Evolutionary conservation across 2,113 vertebrate species (phyloP).

Genomic region (Pachypanchax playfairii): DNA sequence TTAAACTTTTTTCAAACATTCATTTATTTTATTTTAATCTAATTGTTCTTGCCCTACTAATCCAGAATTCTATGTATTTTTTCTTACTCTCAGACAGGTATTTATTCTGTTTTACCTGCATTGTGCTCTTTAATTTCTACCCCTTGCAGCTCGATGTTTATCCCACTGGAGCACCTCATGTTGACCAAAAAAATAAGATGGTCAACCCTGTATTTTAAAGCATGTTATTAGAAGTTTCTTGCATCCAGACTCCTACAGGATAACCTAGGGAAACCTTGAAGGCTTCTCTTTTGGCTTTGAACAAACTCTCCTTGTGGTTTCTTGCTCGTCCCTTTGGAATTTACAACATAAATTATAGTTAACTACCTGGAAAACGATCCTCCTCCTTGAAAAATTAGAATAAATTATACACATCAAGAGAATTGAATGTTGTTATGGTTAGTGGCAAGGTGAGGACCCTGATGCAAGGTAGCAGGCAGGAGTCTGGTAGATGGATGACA

Average conservation of each 20-base stretch:
- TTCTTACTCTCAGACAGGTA: neutral
- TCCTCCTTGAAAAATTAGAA: constrained; percentile 42
- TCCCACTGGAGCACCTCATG: neutral
- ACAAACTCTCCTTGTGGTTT: constrained; percentile 63
- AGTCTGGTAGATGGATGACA: neutral
- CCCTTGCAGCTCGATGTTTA: neutral
- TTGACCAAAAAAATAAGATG: constrained; percentile 25
- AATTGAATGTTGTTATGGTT: constrained; percentile 1
- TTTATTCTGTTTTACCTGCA: too few relatives aligned
- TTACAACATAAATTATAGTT: constrained; percentile 71
- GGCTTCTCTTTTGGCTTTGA: constrained; percentile 51
- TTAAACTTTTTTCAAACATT: constrained; percentile 43
- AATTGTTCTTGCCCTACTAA: constrained; percentile 19
- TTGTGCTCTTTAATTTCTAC: neutral
- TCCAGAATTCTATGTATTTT: constrained; percentile 6
- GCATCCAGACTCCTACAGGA: constrained; percentile 35
- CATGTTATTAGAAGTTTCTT: constrained; percentile 13
- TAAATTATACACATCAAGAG: constrained; percentile 19
- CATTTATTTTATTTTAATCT: constrained; percentile 27
- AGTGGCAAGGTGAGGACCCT: neutral
- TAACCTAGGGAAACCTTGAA: constrained; percentile 42
- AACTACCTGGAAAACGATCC: constrained; percentile 64
- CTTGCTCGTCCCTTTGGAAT: constrained; percentile 56
- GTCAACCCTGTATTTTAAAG: constrained; percentile 15
- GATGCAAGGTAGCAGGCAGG: neutral